Conservation (phyloP, 2,113 vertebrate species). For the Amazona guildingii region DNA sequence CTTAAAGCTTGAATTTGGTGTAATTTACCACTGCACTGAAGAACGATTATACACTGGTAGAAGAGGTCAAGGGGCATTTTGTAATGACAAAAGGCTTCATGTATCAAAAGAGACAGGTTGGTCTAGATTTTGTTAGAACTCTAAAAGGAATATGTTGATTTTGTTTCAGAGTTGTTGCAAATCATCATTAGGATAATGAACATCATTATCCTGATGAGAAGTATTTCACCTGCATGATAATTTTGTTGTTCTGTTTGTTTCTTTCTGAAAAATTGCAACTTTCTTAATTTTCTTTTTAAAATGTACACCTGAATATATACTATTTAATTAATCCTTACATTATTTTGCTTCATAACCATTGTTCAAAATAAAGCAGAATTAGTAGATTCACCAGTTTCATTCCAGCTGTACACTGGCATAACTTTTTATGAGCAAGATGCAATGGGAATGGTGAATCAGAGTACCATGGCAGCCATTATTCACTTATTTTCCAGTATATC, state of each 20-base stretch:
- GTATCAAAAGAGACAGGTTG: conserved; percentile 86
- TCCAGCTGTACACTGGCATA: neutral
- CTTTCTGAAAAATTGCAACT: conserved; percentile 17
- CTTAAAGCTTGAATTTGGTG: conserved; percentile 86
- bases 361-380: neutral
- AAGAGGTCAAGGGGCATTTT: conserved; percentile 86
- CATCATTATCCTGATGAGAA: conserved; percentile 21
- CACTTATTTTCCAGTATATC: neutral
- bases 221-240: conserved; percentile 50
- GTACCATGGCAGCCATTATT: neutral
- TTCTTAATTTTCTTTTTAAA: conserved; percentile 22
- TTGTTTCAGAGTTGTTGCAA: conserved; percentile 66
- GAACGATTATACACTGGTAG: conserved; percentile 86
- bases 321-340: neutral
- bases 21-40: conserved; percentile 88
- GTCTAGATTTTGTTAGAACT: conserved; percentile 59
- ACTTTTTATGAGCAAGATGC: neutral
- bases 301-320: neutral
- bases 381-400: conserved; percentile 54
- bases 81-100: conserved; percentile 82
- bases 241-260: conserved; percentile 31
- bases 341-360: neutral
- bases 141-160: conserved; percentile 62
- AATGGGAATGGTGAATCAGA: conserved; percentile 52
- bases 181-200: conserved; percentile 63